phyloP scores from a whole-genome alignment of 2,113 vertebrate genomes.

The Malurus cyaneus region DNA sequence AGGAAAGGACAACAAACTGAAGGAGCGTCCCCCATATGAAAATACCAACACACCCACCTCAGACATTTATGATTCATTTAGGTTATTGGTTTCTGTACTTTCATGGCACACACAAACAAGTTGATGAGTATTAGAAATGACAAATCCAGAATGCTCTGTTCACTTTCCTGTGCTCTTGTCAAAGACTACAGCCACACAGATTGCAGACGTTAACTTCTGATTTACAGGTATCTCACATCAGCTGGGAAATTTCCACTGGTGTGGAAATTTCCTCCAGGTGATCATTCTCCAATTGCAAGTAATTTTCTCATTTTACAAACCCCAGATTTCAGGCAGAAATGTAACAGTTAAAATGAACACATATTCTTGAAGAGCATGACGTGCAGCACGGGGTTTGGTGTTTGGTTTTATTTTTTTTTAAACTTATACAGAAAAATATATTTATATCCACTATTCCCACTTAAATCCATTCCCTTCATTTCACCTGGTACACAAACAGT shows the following conservation, averaged over 20 bases:
- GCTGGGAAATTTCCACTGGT: neutral
- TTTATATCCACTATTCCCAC: neutral
- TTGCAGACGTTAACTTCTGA: neutral
- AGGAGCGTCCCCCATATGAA: neutral
- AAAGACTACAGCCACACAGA: neutral
- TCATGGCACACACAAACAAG: neutral
- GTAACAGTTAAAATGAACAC: neutral
- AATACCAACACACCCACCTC: neutral
- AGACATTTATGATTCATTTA: neutral
- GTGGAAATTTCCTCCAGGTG: neutral
- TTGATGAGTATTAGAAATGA: conserved; percentile 2
- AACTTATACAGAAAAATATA: neutral
- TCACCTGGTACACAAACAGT: neutral
- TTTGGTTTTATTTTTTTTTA: neutral
- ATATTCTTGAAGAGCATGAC: fast-evolving
- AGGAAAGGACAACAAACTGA: neutral
- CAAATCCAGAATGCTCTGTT: neutral
- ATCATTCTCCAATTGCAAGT: neutral
- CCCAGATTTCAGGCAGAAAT: neutral
- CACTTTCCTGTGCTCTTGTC: neutral
- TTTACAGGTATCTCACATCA: neutral
- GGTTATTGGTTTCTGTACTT: neutral
- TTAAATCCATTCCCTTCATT: neutral
- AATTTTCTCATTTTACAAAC: neutral
- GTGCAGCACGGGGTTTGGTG: neutral